A percentile compares a stretch with the other conserved stretches of the same genome.
Evolutionary conservation across 2,797 vertebrate species (phyloP).

Genomic region (Ctenochaetus hawaiiensis): DNA sequence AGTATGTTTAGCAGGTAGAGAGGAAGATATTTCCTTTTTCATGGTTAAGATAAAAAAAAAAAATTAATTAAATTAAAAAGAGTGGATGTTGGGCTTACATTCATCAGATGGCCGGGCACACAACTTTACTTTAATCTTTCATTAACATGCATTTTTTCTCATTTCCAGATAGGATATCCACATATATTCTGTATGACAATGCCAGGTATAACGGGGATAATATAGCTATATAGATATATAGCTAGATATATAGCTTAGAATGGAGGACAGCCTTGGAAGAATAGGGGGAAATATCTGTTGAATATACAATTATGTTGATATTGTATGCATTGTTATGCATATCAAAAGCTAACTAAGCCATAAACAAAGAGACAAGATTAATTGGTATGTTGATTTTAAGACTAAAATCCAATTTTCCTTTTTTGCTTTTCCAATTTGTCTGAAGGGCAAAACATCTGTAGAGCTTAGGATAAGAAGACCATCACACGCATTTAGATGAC

Average conservation of each 20-base stretch:
- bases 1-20: not conserved
- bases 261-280: not conserved
- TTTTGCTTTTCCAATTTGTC: not conserved
- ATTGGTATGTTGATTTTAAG: not conserved
- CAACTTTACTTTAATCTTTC: not conserved
- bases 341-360: not conserved
- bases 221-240: too few relatives aligned
- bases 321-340: not conserved
- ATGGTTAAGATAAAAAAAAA: not conserved
- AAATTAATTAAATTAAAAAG: not conserved
- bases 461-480: slow-evolving; percentile 18
- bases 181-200: not conserved
- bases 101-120: not conserved
- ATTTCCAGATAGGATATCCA: not conserved
- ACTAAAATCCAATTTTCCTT: not conserved
- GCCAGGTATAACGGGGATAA: not conserved
- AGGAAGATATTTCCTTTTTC: not conserved
- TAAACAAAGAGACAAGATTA: not conserved
- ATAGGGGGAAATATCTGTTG: not conserved
- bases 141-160: not conserved
- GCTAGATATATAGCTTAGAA: too few relatives aligned
- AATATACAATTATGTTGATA: not conserved
- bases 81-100: not conserved
- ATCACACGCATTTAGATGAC: slow-evolving; percentile 13
- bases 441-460: slow-evolving; percentile 5